Percentiles rank a stretch among this genome's conserved stretches.
Evolutionary conservation across 2,113 vertebrate genomes (phyloP).

Genomic region (Ictalurus punctatus): DNA sequence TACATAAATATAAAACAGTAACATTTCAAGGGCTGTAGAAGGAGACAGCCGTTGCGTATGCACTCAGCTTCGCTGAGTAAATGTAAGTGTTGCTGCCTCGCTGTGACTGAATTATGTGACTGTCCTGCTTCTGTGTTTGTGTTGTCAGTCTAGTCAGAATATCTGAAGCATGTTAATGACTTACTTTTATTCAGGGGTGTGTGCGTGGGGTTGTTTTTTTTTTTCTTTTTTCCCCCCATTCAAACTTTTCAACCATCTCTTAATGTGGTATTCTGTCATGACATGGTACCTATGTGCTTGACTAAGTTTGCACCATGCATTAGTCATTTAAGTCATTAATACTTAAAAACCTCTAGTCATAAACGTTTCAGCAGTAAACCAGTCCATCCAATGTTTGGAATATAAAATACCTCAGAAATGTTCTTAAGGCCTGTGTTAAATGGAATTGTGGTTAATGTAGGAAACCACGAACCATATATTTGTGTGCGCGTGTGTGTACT

Average conservation of each 20-base stretch:
- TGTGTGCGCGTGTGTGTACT: no score
- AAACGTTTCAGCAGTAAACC: not conserved
- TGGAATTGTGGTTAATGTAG: not conserved
- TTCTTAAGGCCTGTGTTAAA: not conserved
- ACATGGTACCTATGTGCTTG: not conserved
- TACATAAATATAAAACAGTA: conserved; percentile 29
- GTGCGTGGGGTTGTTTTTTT: not conserved
- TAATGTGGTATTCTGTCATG: not conserved
- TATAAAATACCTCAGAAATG: not conserved
- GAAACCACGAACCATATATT: not conserved
- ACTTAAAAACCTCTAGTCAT: not conserved
- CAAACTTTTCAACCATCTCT: not conserved
- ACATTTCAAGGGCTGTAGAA: not conserved
- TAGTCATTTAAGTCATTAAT: not conserved
- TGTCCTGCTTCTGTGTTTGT: conserved; percentile 3
- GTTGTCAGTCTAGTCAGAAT: not conserved
- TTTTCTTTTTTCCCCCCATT: not conserved
- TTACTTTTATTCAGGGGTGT: not conserved
- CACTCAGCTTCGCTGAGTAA: conserved; percentile 36
- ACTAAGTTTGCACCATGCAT: not conserved
- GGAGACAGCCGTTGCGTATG: conserved; percentile 15
- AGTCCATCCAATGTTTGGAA: not conserved
- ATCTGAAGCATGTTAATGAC: not conserved
- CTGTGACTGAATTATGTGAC: not conserved
- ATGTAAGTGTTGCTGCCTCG: conserved; percentile 43